These are phyloP conservation scores for Napeogenes inachia DNA, from an alignment of 2,888 invertebrate species.

Conservation along the genomic window DNA sequence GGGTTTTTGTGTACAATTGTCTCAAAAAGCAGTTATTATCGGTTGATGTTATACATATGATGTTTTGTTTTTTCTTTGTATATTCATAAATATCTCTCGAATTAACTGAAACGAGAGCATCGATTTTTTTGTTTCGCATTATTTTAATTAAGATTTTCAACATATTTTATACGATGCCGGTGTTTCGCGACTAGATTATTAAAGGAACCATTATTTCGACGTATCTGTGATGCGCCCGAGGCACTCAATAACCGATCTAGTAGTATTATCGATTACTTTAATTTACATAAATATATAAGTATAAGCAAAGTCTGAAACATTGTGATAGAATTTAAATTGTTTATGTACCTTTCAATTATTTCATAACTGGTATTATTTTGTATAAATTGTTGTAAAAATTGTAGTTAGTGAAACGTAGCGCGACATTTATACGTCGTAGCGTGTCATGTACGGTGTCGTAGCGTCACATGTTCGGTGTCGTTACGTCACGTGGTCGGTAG, in stretches of 20 bases:
- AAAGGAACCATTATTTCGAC: constrained; percentile 18
- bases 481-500: too few relatives aligned
- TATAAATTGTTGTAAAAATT: constrained; percentile 33
- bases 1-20: not conserved
- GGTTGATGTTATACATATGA: constrained; percentile 7
- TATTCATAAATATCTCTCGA: constrained; percentile 7
- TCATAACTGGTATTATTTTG: constrained; percentile 34
- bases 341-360: constrained; percentile 44
- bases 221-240: constrained; percentile 52
- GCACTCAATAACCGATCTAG: constrained; percentile 35
- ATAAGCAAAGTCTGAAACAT: constrained; percentile 59
- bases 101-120: constrained; percentile 5
- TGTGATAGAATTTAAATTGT: constrained; percentile 58
- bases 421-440: constrained; percentile 9
- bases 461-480: too few relatives aligned
- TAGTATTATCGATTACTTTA: constrained; percentile 41
- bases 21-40: constrained; percentile 3
- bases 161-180: constrained; percentile 9
- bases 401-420: constrained; percentile 17
- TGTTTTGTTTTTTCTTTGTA: constrained; percentile 8
- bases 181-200: constrained; percentile 7
- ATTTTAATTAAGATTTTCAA: not conserved
- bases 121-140: constrained; percentile 7
- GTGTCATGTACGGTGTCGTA: too few relatives aligned
- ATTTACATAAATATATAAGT: constrained; percentile 38